A percentile compares a stretch with the other conserved stretches of the same genome.
These are phyloP conservation scores for Rutpela maculata DNA, from an alignment of 2,888 invertebrate genomes.

Conservation along the genomic window DNA sequence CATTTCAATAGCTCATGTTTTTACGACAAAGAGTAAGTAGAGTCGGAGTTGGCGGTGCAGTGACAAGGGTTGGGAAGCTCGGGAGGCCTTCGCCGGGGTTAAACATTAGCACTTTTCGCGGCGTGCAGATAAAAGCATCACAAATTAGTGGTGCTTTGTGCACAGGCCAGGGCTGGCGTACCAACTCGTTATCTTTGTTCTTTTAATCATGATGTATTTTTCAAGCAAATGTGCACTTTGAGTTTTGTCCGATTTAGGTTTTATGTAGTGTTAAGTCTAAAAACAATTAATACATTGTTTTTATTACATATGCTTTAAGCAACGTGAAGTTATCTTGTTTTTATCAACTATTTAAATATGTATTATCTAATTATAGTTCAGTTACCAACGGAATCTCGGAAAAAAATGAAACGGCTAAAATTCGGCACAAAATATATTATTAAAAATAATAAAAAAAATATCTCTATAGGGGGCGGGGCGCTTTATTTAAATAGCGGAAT, in stretches of 20 bases:
- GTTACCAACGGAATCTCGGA: too few species aligned
- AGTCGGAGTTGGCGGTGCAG: conserved; percentile 48
- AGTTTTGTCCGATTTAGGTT: conserved; percentile 34
- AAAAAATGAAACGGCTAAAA: too few species aligned
- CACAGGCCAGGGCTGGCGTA: conserved; percentile 51
- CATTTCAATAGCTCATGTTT: conserved; percentile 47
- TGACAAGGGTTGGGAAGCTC: conserved; percentile 57
- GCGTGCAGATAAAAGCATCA: conserved; percentile 71
- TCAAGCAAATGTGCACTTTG: conserved; percentile 47
- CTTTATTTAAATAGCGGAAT: too few species aligned
- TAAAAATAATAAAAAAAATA: too few species aligned
- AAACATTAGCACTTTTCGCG: conserved; percentile 71
- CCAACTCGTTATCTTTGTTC: conserved; percentile 50
- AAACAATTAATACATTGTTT: too few species aligned
- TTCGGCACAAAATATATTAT: too few species aligned
- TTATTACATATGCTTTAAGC: too few species aligned
- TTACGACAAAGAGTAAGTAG: conserved; percentile 50
- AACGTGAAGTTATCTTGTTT: too few species aligned
- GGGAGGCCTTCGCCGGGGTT: conserved; percentile 61
- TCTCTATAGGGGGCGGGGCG: too few species aligned
- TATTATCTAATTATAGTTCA: too few species aligned
- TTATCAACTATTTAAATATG: too few species aligned
- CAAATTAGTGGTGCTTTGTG: conserved; percentile 68
- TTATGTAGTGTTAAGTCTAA: background rate
- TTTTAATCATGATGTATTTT: conserved; percentile 48